These are phyloP conservation scores for Falco concolor DNA, from an alignment of 2,797 vertebrate species.

Conservation along the genomic window DNA sequence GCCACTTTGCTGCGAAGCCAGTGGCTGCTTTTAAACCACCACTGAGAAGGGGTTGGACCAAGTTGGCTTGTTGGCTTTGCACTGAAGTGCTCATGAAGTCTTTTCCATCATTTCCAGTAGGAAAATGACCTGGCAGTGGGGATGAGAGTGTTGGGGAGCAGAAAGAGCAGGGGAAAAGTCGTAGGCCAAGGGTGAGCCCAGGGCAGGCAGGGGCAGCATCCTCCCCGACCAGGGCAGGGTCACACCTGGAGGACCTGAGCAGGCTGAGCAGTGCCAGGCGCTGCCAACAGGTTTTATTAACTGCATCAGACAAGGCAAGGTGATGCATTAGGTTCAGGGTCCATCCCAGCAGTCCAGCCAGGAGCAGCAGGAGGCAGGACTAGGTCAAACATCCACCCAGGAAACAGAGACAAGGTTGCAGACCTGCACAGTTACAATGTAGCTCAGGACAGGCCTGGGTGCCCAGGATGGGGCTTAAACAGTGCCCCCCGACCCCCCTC, in stretches of 20 bases:
- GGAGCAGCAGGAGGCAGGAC: neutral
- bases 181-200: neutral
- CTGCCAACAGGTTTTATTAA: neutral
- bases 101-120: neutral
- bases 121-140: neutral
- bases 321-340: neutral
- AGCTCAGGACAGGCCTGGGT: neutral
- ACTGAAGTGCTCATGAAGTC: neutral
- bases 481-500: neutral
- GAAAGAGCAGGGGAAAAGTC: neutral
- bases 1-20: neutral
- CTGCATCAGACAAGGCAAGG: rapidly evolving
- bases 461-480: neutral
- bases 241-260: neutral
- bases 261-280: neutral
- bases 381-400: neutral
- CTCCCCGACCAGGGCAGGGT: rapidly evolving
- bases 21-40: neutral
- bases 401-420: neutral
- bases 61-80: neutral
- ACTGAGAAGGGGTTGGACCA: neutral
- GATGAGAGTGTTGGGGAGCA: neutral
- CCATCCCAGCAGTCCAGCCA: neutral
- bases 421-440: neutral
- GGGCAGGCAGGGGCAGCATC: neutral